Evolutionary conservation across 1,140 invertebrate genomes (phyloP), one percentile per base, ranked within the genome.

Genomic region (Scaptomyza graminum): DNA sequence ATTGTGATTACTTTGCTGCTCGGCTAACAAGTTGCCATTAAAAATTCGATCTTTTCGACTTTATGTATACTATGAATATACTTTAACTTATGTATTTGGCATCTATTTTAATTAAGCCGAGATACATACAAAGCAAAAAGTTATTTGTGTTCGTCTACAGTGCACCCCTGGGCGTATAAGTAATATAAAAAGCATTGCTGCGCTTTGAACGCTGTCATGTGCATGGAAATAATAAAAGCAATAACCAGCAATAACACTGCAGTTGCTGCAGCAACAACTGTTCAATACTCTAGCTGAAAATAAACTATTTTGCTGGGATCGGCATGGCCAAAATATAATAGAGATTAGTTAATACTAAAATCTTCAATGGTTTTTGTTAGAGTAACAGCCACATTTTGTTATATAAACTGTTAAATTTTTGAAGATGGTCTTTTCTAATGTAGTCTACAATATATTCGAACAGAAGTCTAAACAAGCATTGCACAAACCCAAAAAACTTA

Each of bases 41-140:
- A 67, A 73, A 68, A 62, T 74, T 73, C 52, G 41, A 39, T 77
- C 59, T 61, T 46, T 69, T 68, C 52, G 52, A 80, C 49, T 52
- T 51, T 18, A 51, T 63, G 50, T 46, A 31, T 62, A 22, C 16
- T n/a, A 41, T 12, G 5, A 6, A 46, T 15, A 57, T 60, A 34
- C 43, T 16, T 22, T 15, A 13, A 25, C 31, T 34, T 15, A 6
- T 55, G 8, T 51, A 22, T 51, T 56, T 68, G 25, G 59, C 43
- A 67, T 63, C 28, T 41, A 72, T 83, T 83, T 82, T 81, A 81
- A 81, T 81, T 78, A 81, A 77, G 71, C 44, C 46, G n/a, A 61
- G 63, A 47, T 46, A 68, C 59, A 18, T 78, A 69, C 64, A 81
- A 61, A 56, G 54, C 52, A 11, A 39, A 5, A 37, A 16, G 25